Conservation (phyloP, 2,888 invertebrate genomes). For the Aplocera efformata region DNA sequence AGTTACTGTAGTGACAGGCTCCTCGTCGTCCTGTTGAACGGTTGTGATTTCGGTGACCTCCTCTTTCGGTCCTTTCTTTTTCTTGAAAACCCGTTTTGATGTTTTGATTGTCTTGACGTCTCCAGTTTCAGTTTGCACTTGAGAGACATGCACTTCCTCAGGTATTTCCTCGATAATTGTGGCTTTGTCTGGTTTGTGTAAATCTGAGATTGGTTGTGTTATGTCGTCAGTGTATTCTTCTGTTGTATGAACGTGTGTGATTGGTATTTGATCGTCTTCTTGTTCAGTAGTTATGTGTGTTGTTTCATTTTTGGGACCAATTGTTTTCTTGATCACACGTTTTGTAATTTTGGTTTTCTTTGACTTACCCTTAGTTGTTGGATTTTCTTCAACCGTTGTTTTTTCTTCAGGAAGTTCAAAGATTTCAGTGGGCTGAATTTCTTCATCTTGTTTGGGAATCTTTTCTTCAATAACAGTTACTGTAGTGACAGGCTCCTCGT, state of each 20-base stretch:
- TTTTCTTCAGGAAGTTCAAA: constrained; percentile 42
- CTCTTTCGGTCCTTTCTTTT: too few species aligned
- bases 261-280: constrained; percentile 24
- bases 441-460: constrained; percentile 17
- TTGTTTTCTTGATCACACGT: constrained; percentile 35
- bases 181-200: too few species aligned
- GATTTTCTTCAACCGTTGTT: constrained; percentile 22
- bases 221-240: constrained; percentile 21
- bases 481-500: too few species aligned
- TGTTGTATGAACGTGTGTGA: constrained; percentile 35
- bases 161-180: too few species aligned
- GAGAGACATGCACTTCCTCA: too few species aligned
- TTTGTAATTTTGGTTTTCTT: constrained; percentile 35
- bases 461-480: constrained; percentile 40
- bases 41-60: too few species aligned
- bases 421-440: constrained; percentile 8
- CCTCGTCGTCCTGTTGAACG: too few species aligned
- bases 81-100: too few species aligned
- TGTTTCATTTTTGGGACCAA: constrained; percentile 34
- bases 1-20: too few species aligned
- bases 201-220: too few species aligned
- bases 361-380: constrained; percentile 37
- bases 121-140: too few species aligned
- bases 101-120: too few species aligned
- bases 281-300: constrained; percentile 28